Evolutionary conservation across 2,113 vertebrate species (phyloP).

Genomic region (Stercorarius parasiticus): DNA sequence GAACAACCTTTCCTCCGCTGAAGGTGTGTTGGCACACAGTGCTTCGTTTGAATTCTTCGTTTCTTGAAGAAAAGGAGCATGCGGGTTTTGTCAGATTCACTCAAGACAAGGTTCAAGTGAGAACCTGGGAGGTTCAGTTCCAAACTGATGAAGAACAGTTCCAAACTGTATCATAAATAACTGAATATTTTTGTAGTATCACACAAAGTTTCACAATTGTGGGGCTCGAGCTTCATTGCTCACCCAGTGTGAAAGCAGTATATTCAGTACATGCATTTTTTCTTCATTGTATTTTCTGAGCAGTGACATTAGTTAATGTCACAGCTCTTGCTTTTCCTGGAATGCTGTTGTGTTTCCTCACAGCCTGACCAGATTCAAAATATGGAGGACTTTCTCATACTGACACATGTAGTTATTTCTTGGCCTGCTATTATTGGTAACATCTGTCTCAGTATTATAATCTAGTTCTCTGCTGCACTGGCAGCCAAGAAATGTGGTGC

Average conservation of each 20-base stretch:
- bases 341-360: background rate
- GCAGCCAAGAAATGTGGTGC: conserved; percentile 42
- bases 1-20: background rate
- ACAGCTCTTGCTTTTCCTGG: background rate
- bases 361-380: background rate
- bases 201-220: background rate
- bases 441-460: conserved; percentile 40
- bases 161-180: background rate
- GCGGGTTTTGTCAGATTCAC: background rate
- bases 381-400: background rate
- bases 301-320: background rate
- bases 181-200: background rate
- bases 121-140: background rate
- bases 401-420: conserved; percentile 5
- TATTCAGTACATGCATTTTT: background rate
- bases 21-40: background rate
- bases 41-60: fast-evolving
- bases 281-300: background rate
- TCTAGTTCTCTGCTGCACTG: background rate
- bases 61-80: background rate
- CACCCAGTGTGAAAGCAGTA: background rate
- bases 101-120: background rate
- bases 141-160: background rate
- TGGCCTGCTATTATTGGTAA: conserved; percentile 28
- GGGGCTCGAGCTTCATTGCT: background rate